Percentiles rank a stretch among this genome's conserved stretches.
These are phyloP conservation scores for Gallinago nigripennis DNA, from an alignment of 2,797 vertebrate species.

Conservation along the genomic window DNA sequence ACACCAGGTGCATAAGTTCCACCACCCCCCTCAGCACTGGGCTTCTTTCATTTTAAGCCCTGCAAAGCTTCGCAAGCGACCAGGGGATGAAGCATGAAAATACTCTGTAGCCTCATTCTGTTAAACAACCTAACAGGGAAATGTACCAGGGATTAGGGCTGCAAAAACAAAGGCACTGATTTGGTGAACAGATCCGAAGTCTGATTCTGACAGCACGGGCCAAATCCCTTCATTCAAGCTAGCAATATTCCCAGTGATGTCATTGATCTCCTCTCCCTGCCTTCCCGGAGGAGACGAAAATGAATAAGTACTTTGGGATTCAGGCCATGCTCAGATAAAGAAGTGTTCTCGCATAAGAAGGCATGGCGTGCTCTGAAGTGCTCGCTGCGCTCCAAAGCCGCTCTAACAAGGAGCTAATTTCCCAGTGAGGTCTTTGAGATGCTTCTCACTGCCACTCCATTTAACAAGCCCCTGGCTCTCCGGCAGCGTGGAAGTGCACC, in stretches of 20 bases:
- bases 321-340: constrained; percentile 36
- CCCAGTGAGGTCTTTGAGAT: constrained; percentile 27
- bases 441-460: neutral
- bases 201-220: constrained; percentile 32
- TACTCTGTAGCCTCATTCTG: constrained; percentile 15
- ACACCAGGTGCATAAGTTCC: neutral
- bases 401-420: constrained; percentile 33
- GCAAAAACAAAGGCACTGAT: constrained; percentile 39
- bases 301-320: constrained; percentile 54
- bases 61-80: neutral
- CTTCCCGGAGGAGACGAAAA: neutral
- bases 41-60: constrained; percentile 2
- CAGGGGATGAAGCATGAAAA: neutral
- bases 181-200: constrained; percentile 20
- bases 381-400: neutral
- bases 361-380: constrained; percentile 4
- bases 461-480: constrained; percentile 10
- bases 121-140: constrained; percentile 29
- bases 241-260: constrained; percentile 52
- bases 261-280: constrained; percentile 30
- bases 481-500: neutral
- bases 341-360: constrained; percentile 22
- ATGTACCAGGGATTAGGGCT: constrained; percentile 49
- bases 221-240: constrained; percentile 61
- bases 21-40: neutral